Percentiles rank a stretch among this genome's conserved stretches.
Evolutionary conservation across 2,797 vertebrate species (phyloP).

Genomic region (Pseudochromis fuscus): DNA sequence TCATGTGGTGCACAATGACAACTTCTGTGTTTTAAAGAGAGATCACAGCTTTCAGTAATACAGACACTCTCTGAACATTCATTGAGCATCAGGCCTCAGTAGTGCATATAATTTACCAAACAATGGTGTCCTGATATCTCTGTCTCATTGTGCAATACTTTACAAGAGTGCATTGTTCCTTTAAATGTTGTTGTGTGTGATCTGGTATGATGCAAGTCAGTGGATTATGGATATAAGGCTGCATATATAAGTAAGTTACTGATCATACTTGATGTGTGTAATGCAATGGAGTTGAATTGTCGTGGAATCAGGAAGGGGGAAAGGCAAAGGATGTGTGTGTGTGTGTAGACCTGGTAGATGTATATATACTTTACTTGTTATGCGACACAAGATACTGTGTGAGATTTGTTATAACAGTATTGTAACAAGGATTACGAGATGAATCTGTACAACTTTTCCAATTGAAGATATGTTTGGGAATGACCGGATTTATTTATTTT

Average conservation of each 20-base stretch:
- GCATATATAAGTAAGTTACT: not conserved
- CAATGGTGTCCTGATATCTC: constrained; percentile 11
- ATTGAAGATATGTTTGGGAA: constrained; percentile 9
- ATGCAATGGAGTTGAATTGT: not conserved
- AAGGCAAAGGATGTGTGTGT: not conserved
- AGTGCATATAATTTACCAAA: constrained; percentile 32
- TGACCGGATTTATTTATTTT: too few relatives aligned
- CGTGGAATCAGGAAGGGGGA: not conserved
- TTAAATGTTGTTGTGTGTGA: constrained; percentile 11
- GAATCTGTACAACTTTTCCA: not conserved
- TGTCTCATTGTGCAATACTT: not conserved
- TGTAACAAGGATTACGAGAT: not conserved
- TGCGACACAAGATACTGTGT: too few relatives aligned
- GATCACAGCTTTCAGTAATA: constrained; percentile 38
- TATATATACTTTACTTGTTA: not conserved
- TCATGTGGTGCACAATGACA: constrained; percentile 42
- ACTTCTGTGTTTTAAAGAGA: constrained; percentile 35
- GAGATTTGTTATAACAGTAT: not conserved
- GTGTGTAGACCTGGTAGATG: not conserved
- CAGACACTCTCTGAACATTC: constrained; percentile 25
- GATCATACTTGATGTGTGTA: constrained; percentile 3
- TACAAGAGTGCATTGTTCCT: not conserved
- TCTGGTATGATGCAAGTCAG: constrained; percentile 9
- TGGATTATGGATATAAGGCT: not conserved
- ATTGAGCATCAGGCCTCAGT: constrained; percentile 29